Evolutionary conservation across 2,888 invertebrate genomes (phyloP).

Genomic region (Oligia strigilis): DNA sequence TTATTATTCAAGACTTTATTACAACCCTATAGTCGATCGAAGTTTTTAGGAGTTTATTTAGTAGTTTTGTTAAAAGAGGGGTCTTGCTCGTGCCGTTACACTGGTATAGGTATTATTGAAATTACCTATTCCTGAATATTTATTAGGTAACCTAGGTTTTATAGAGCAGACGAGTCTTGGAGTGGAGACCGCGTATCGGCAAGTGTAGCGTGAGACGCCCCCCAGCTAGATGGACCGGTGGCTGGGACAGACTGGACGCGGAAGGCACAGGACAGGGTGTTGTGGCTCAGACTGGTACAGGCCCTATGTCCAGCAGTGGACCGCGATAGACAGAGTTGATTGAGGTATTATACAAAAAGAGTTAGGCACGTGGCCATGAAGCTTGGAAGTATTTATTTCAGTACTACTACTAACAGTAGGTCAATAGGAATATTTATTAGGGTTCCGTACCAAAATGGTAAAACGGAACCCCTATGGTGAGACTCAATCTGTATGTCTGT

Average conservation of each 20-base stretch:
- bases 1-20: conserved; percentile 50
- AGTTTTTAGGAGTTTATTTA: conserved; percentile 19
- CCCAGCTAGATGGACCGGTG: too few species aligned
- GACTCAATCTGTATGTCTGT: too few species aligned
- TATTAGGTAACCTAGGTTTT: background rate
- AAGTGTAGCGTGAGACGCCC: too few species aligned
- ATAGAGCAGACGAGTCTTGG: background rate
- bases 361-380: too few species aligned
- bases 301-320: too few species aligned
- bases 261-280: too few species aligned
- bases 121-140: background rate
- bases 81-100: background rate
- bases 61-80: conserved; percentile 2
- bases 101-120: background rate
- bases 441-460: too few species aligned
- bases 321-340: too few species aligned
- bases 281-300: too few species aligned
- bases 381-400: conserved; percentile 6
- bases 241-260: too few species aligned
- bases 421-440: background rate
- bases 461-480: too few species aligned
- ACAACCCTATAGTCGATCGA: conserved; percentile 35
- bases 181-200: background rate
- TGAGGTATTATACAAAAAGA: background rate
- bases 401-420: background rate